Percentiles rank a stretch among this genome's conserved stretches.
phyloP scores from a whole-genome alignment of 2,797 vertebrate species.

The Anomalospiza imberbis region DNA sequence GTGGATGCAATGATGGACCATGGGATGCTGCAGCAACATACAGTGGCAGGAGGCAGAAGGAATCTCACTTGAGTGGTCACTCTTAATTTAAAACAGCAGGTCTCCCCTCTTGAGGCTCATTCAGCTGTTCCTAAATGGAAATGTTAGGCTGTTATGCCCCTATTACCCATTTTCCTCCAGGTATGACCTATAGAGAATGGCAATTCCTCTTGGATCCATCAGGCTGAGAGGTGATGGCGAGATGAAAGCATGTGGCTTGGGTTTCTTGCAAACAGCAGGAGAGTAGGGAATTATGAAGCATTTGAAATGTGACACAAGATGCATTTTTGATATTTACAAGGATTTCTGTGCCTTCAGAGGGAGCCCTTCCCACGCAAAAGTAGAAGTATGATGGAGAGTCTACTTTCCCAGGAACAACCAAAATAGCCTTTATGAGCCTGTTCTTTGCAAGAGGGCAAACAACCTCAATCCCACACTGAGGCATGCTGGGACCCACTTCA shows the following conservation, averaged over 20 bases:
- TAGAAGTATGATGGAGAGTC: neutral
- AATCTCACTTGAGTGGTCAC: neutral
- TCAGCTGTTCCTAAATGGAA: neutral
- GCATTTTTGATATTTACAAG: neutral
- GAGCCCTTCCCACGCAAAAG: neutral
- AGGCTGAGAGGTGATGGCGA: neutral
- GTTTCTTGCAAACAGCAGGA: neutral
- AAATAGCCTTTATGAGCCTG: neutral
- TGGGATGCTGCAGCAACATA: accelerated
- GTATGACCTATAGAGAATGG: neutral
- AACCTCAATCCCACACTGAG: neutral
- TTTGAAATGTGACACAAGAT: neutral
- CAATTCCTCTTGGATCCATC: neutral
- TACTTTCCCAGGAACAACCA: neutral
- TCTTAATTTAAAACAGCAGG: neutral
- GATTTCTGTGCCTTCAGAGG: neutral
- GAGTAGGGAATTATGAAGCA: neutral
- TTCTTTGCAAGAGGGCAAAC: neutral
- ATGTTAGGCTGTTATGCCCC: neutral
- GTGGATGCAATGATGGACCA: accelerated
- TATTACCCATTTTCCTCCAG: neutral
- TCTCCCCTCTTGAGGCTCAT: neutral
- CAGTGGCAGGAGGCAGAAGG: neutral
- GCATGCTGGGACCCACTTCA: neutral
- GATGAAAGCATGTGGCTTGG: neutral